phyloP scores from a whole-genome alignment of 2,888 invertebrate species.

The Exephanes ischioxanthus region DNA sequence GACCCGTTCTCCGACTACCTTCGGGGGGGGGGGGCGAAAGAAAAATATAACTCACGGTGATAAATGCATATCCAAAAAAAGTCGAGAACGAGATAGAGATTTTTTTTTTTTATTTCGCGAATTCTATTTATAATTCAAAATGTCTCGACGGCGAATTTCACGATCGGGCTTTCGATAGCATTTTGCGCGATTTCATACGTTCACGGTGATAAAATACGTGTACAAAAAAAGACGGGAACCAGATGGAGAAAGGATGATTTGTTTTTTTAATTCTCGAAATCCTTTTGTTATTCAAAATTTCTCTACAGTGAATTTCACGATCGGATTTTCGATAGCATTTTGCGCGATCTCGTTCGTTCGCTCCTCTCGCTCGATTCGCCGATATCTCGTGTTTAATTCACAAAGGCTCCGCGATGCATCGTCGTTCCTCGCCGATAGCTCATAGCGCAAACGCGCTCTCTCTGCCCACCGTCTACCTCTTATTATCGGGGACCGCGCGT shows the following conservation, averaged over 20 bases:
- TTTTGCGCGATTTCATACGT: not conserved
- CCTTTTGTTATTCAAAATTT: not conserved
- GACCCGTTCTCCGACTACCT: conserved; percentile 7
- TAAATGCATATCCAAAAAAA: conserved; percentile 26
- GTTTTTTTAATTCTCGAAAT: not conserved
- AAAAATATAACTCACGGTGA: conserved; percentile 31
- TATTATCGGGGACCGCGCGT: conserved; percentile 39
- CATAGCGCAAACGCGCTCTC: not conserved
- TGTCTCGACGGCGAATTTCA: not conserved
- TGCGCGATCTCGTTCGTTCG: not conserved
- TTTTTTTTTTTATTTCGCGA: conserved; percentile 3
- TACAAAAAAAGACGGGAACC: no score
- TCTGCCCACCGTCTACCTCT: conserved; percentile 8
- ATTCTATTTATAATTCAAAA: not conserved
- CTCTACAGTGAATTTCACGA: not conserved
- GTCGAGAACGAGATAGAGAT: conserved; percentile 25
- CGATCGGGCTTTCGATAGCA: conserved; percentile 18
- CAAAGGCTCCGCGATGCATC: not conserved
- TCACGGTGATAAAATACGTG: not conserved
- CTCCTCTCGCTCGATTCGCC: conserved; percentile 39
- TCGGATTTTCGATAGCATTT: conserved; percentile 22
- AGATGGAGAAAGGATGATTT: not conserved
- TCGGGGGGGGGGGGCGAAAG: not conserved
- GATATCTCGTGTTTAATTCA: conserved; percentile 19
- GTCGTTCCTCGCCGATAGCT: conserved; percentile 33